A percentile compares a stretch with the other conserved stretches of the same genome.
Conservation (phyloP, 2,888 invertebrate genomes). For the Amphiduros pacificus region DNA sequence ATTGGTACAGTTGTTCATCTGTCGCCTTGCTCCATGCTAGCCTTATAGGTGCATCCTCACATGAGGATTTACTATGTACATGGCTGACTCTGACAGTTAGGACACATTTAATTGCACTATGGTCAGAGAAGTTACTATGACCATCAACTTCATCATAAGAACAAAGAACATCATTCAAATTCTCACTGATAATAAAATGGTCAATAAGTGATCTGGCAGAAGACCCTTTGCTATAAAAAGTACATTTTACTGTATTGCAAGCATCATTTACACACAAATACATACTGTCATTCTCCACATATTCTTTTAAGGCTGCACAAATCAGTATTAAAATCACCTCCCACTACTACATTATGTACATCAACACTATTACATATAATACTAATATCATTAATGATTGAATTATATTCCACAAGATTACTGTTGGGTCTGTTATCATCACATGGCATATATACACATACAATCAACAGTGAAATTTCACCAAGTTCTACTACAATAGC, state of each 20-base stretch:
- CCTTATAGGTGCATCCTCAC: too few relatives aligned
- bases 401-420: background rate
- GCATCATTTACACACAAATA: background rate
- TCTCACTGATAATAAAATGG: background rate
- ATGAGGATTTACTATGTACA: too few relatives aligned
- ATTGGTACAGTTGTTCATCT: background rate
- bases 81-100: too few relatives aligned
- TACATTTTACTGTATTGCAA: background rate
- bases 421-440: conserved; percentile 1
- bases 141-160: background rate
- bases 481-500: background rate
- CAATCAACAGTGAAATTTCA: background rate
- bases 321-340: background rate
- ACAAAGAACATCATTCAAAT: background rate
- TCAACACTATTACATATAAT: conserved; percentile 1
- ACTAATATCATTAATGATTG: background rate
- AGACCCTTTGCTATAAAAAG: background rate
- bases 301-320: too few relatives aligned
- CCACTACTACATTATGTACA: background rate
- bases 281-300: too few relatives aligned
- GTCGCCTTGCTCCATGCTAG: background rate
- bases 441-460: conserved; percentile 1
- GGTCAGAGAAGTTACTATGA: background rate
- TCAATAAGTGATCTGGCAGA: background rate
- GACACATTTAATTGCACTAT: background rate